phyloP scores from a whole-genome alignment of 2,113 vertebrate genomes.

The Paralichthys olivaceus region DNA sequence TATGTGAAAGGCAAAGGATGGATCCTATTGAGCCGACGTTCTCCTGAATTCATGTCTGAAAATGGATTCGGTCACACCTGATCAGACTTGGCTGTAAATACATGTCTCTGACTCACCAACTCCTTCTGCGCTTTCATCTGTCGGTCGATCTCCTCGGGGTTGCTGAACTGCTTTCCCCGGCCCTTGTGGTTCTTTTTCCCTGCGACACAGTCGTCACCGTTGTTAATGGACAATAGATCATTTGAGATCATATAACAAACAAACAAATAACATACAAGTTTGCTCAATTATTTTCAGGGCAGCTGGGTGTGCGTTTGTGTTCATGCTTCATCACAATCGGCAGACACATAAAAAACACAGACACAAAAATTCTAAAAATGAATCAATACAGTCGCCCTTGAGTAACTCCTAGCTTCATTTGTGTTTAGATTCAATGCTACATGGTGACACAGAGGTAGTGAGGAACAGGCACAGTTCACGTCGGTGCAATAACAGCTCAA shows the following conservation, averaged over 20 bases:
- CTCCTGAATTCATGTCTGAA: too few species aligned
- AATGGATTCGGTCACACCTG: neutral
- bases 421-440: neutral
- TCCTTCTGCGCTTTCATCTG: constrained; percentile 84
- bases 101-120: constrained; percentile 65
- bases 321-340: neutral
- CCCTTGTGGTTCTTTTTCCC: constrained; percentile 86
- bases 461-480: neutral
- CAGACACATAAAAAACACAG: neutral
- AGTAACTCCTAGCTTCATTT: too few species aligned
- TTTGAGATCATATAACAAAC: neutral
- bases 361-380: too few species aligned
- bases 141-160: constrained; percentile 86
- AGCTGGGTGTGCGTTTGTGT: neutral
- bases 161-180: constrained; percentile 86
- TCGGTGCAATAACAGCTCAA: neutral
- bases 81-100: neutral
- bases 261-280: neutral
- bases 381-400: too few species aligned
- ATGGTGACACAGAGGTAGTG: neutral
- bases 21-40: neutral
- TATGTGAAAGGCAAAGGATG: neutral
- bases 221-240: neutral
- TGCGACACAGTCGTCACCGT: constrained; percentile 27
- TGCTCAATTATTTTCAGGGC: neutral